Evolutionary conservation across 2,888 invertebrate species (phyloP), one percentile per base, ranked within the genome.

Genomic region (Drosophila paranaensis): DNA sequence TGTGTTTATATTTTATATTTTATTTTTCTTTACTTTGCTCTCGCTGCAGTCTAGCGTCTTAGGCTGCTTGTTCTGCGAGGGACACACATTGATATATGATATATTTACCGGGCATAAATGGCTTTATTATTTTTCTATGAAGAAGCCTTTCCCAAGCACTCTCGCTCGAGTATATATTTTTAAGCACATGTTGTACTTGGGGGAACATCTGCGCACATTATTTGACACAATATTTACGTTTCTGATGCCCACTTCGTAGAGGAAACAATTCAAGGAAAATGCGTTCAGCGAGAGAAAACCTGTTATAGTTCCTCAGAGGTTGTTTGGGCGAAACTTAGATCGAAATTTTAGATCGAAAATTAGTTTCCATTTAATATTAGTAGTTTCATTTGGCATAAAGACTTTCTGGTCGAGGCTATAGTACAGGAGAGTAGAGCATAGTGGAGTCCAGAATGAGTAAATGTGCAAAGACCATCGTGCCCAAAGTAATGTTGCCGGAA

Each of bases 11-110:
- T 45, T 13, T 53, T 61, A 33, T 60, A 27, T 46, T 61, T 50
- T 60, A 53, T 35, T 46, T 20, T 60, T 46, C 51, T 60, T 35
- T 20, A 8, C 39, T 50, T 13, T 30, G 9, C 20, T 37, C 33
- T 30, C 16, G 30, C 48, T 45, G 50, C 64, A 55, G 70, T 54
- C 65, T 62, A 45, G 79, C 80, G 73, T 75, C 81, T 81, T 72
- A 81, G 75, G 83, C 69, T 66, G 74, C 68, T 61, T 64, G 69
- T 54, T 68, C 74, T 82, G 77, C 53, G 64, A 54, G 65, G 67
- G 70, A 80, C 77, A 73, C 68, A 60, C 46, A 57, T 40, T 65
- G 64, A 60, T 45, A 51, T 69, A 69, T 63, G 62, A 77, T 61
- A 65, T 76, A 53, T 56, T 71, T 56, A 56, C 40, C 33, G 33